Evolutionary conservation across 2,113 vertebrate species (phyloP).

Genomic region (Eleginops maclovinus): DNA sequence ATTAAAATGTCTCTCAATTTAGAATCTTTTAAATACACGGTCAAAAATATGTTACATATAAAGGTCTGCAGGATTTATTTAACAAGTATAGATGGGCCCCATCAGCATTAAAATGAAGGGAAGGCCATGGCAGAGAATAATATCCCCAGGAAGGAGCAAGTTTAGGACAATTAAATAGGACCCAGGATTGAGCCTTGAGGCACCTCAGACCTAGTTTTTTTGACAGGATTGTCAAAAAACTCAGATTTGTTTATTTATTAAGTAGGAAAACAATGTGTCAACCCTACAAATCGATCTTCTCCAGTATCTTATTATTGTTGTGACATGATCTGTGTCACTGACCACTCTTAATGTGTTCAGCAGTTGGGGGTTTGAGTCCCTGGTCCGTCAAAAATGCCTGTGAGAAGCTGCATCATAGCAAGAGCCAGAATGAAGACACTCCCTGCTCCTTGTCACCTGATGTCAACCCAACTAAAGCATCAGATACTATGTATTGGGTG

Average conservation of each 20-base stretch:
- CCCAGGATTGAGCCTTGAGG: constrained; percentile 1
- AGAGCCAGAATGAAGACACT: constrained; percentile 12
- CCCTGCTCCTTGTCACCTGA: constrained; percentile 6
- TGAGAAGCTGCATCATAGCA: constrained; percentile 37
- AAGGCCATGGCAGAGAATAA: neutral
- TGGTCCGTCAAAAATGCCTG: constrained; percentile 51
- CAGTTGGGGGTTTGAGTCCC: constrained; percentile 76
- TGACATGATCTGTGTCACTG: neutral
- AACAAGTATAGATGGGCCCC: neutral
- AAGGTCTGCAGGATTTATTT: no score
- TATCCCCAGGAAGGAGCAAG: neutral
- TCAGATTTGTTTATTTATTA: neutral
- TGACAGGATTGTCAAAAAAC: neutral
- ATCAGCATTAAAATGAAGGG: neutral
- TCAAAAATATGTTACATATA: no score
- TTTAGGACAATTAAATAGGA: neutral
- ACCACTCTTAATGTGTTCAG: constrained; percentile 7
- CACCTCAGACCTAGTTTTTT: neutral
- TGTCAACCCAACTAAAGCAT: neutral
- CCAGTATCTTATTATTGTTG: neutral
- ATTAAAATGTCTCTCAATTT: no score
- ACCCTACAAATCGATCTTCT: neutral
- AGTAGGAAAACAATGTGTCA: neutral
- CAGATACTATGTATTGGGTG: constrained; percentile 71
- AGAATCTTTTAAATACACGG: no score